Percentiles rank a stretch among this genome's conserved stretches.
These are phyloP conservation scores for Desmodus rotundus DNA, from an alignment of 2,113 vertebrate genomes.

Conservation along the genomic window DNA sequence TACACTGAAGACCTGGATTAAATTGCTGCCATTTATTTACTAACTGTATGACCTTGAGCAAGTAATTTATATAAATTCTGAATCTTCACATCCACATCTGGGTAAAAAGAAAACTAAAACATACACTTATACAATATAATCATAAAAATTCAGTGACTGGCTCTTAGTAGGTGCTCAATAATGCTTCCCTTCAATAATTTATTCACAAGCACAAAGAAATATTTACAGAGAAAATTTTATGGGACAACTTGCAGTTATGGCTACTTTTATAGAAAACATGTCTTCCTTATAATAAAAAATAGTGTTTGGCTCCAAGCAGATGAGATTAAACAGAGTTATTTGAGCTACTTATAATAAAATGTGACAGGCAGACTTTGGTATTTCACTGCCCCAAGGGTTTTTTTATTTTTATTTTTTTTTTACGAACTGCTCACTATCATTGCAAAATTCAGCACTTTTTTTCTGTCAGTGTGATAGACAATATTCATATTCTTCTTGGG, in stretches of 20 bases:
- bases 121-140: background rate
- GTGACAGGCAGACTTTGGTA: constrained; percentile 42
- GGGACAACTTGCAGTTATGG: constrained; percentile 16
- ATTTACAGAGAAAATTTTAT: constrained; percentile 50
- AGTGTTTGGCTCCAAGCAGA: constrained; percentile 32
- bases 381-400: background rate
- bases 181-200: constrained; percentile 21
- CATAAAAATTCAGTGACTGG: background rate
- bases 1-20: background rate
- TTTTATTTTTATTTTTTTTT: background rate
- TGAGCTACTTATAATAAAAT: constrained; percentile 61
- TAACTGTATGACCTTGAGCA: background rate
- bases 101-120: constrained; percentile 18
- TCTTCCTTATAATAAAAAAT: background rate
- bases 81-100: background rate
- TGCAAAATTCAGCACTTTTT: constrained; percentile 41
- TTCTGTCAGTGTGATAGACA: constrained; percentile 49
- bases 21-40: background rate
- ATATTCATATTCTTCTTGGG: constrained; percentile 59
- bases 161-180: constrained; percentile 12
- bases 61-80: background rate
- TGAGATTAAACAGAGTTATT: constrained; percentile 51
- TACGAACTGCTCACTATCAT: background rate
- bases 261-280: constrained; percentile 44
- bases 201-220: background rate